Evolutionary conservation across 2,113 vertebrate species (phyloP).

Genomic region (Siniperca chuatsi): DNA sequence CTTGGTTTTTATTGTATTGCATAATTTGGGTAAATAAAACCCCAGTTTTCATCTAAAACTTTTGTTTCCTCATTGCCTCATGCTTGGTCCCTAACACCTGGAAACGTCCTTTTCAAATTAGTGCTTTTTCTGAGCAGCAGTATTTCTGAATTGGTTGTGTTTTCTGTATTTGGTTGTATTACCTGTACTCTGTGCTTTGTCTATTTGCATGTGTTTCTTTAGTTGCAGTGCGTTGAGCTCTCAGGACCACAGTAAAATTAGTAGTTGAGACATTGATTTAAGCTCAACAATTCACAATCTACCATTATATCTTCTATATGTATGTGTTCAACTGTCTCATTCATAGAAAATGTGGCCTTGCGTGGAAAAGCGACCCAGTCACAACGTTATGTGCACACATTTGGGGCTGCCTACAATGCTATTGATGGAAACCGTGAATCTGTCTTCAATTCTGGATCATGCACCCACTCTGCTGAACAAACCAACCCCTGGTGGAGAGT

Average conservation of each 20-base stretch:
- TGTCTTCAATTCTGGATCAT: accelerated
- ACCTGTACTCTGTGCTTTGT: too few species aligned
- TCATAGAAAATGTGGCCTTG: slow-evolving; percentile 63
- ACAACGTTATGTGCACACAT: accelerated
- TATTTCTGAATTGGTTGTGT: too few species aligned
- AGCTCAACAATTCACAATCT: neutral
- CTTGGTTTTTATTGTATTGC: too few species aligned
- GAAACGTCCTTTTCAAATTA: too few species aligned
- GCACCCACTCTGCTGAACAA: neutral
- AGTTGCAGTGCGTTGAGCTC: too few species aligned
- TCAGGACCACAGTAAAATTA: neutral
- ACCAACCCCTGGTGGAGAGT: slow-evolving; percentile 60
- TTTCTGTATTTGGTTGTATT: too few species aligned
- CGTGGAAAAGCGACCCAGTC: slow-evolving; percentile 61
- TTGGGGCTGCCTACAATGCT: slow-evolving; percentile 8
- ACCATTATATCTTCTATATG: neutral
- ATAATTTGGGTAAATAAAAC: too few species aligned
- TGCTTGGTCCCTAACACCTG: too few species aligned
- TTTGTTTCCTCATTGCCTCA: too few species aligned
- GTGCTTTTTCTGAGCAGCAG: too few species aligned
- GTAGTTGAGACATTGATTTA: neutral
- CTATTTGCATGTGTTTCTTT: too few species aligned
- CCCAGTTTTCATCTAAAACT: too few species aligned
- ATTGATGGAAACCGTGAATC: slow-evolving; percentile 55
- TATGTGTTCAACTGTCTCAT: neutral